Evolutionary conservation across 2,113 vertebrate genomes (phyloP), one percentile per base, ranked within the genome.

Genomic region (Patagioenas fasciata): DNA sequence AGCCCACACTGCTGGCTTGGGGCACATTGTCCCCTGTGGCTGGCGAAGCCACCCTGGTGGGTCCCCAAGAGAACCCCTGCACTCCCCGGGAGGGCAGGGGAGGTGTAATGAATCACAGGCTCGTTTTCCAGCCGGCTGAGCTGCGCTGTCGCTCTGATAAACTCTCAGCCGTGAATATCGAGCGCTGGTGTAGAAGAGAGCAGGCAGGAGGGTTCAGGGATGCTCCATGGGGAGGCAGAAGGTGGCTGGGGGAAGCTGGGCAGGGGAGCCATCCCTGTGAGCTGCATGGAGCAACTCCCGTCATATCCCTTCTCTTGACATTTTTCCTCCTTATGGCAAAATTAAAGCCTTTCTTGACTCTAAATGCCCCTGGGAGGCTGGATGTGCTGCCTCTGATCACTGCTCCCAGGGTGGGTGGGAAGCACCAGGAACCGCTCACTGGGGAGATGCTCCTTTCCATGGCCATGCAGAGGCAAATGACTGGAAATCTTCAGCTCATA

Each of bases 71-170:
- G 21, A 62, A 62, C 11, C 47, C 42, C 48, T 4, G 66, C 0
- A 1, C 57, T 82, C 40, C 23, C 32, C 14, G 48, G 65, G 40
- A 75, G 82, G 80, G 51, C 53, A 86, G 51, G 56, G 80, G 71
- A 60, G 61, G 64, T 54, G 88, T 62, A 69, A 91, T 13, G 58
- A 64, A 75, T 73, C 66, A 1, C 21, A 8, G 88, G 91, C 32
- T 87, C 32, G 0, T 79, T 91, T 96, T 94, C 95, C 96, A 87
- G 88, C n/a, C 1, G 38, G 88, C 11, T 95, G 94, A 94, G 74
- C 95, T 2, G 67, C 2, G 56, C 96, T 94, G 96, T 96, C 96
- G 67, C 91, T 95, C 94, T n/a, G 91, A 96, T 97, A 10, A 97
- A 97, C 78, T 44, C 94, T 91, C 83, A 91, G 91, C 88, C n/a